phyloP scores from a whole-genome alignment of 2,797 vertebrate genomes.

The Poeciliopsis presidionis region DNA sequence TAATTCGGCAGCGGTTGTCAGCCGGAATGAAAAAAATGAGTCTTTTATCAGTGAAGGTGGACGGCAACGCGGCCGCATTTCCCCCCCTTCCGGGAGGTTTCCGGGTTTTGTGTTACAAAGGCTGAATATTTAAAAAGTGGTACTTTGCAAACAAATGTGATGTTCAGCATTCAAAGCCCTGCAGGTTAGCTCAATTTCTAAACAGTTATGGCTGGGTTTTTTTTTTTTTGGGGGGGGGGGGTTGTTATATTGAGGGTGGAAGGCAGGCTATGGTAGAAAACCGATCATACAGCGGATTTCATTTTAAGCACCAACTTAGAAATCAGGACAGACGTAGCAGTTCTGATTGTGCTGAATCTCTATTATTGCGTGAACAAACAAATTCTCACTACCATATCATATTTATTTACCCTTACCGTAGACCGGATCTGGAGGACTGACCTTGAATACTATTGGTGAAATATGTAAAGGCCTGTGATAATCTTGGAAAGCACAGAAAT shows the following conservation, averaged over 20 bases:
- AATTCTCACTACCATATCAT: not conserved
- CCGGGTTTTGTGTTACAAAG: conserved; percentile 45
- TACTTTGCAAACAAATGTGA: conserved; percentile 18
- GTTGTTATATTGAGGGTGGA: not conserved
- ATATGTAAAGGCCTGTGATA: not conserved
- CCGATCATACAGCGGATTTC: not conserved
- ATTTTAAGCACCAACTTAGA: not conserved
- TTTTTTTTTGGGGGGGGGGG: not conserved
- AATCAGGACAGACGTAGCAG: not conserved
- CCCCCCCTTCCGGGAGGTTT: conserved; percentile 31
- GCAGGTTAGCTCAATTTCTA: conserved; percentile 16
- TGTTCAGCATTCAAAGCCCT: conserved; percentile 10
- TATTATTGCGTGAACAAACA: not conserved
- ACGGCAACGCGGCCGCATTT: conserved; percentile 37
- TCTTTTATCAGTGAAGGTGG: conserved; percentile 57
- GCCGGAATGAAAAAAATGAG: conserved; percentile 62
- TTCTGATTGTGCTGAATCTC: not conserved
- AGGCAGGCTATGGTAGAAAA: not conserved
- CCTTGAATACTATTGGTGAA: not conserved
- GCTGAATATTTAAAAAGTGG: conserved; percentile 40
- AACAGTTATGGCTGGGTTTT: not conserved
- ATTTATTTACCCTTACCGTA: not conserved
- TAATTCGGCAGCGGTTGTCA: conserved; percentile 66
- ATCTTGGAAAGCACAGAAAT: not conserved
- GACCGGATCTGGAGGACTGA: not conserved